Evolutionary conservation across 1,140 invertebrate genomes (phyloP).

Genomic region (Olivierus martensii): DNA sequence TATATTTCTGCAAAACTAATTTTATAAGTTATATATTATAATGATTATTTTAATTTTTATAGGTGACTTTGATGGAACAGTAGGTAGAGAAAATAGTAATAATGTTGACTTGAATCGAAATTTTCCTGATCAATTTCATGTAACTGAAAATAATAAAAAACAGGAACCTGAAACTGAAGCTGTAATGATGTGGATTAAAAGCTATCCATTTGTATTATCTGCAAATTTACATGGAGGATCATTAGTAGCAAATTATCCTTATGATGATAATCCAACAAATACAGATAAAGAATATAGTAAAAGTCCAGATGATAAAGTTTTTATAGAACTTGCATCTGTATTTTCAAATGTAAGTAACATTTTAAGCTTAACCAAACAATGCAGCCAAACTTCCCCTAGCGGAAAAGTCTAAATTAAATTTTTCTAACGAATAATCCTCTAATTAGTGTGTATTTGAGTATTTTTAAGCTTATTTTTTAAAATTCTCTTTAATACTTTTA

Average conservation of each 20-base stretch:
- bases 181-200: constrained; percentile 31
- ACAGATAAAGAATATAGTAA: constrained; percentile 28
- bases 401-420: no score
- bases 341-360: constrained; percentile 61
- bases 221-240: constrained; percentile 42
- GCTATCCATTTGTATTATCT: constrained; percentile 38
- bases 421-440: no score
- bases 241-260: constrained; percentile 40
- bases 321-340: constrained; percentile 59
- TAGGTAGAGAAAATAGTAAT: constrained; percentile 38
- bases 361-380: no score
- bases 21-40: no score
- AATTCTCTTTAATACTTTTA: no score
- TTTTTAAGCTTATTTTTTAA: no score
- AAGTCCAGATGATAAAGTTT: constrained; percentile 71
- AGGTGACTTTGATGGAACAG: constrained; percentile 48
- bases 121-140: constrained; percentile 34
- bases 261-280: constrained; percentile 26
- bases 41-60: no score
- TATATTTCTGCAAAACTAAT: no score
- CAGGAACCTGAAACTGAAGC: constrained; percentile 33
- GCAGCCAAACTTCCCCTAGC: no score
- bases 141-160: constrained; percentile 27
- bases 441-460: no score
- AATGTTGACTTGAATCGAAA: constrained; percentile 33